A percentile compares a stretch with the other conserved stretches of the same genome.
These are phyloP conservation scores for Crypturellus undulatus DNA, from an alignment of 2,113 vertebrate genomes.

Conservation along the genomic window DNA sequence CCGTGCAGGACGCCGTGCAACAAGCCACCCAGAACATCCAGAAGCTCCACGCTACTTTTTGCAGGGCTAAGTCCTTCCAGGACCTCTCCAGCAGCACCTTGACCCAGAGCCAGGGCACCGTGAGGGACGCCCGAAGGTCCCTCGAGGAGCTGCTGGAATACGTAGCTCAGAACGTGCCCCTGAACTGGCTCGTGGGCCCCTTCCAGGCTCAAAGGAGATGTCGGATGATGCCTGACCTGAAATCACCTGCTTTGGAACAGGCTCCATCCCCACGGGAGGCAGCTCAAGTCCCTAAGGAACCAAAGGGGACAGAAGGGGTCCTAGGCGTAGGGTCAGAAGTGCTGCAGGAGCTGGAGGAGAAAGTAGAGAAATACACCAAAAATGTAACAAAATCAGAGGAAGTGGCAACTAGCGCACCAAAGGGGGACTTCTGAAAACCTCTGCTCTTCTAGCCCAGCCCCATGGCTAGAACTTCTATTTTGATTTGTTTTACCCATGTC, in stretches of 20 bases:
- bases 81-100: constrained; percentile 84
- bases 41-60: constrained; percentile 86
- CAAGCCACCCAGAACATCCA: constrained; percentile 77
- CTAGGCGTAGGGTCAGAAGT: not conserved
- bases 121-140: constrained; percentile 81
- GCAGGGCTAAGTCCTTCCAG: constrained; percentile 72
- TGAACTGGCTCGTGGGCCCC: constrained; percentile 84
- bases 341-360: not conserved
- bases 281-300: not conserved
- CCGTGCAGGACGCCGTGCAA: constrained; percentile 83
- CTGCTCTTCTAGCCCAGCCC: not conserved
- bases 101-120: constrained; percentile 73
- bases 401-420: not conserved
- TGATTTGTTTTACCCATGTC: not conserved
- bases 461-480: not conserved
- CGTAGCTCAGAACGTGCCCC: constrained; percentile 78
- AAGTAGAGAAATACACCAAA: not conserved
- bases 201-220: constrained; percentile 66
- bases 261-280: not conserved
- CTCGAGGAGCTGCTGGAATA: constrained; percentile 85
- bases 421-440: not conserved
- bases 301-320: not conserved
- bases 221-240: not conserved
- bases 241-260: not conserved
- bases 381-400: not conserved